Evolutionary conservation across 1,140 invertebrate genomes (phyloP).

Genomic region (Cydia splendana): DNA sequence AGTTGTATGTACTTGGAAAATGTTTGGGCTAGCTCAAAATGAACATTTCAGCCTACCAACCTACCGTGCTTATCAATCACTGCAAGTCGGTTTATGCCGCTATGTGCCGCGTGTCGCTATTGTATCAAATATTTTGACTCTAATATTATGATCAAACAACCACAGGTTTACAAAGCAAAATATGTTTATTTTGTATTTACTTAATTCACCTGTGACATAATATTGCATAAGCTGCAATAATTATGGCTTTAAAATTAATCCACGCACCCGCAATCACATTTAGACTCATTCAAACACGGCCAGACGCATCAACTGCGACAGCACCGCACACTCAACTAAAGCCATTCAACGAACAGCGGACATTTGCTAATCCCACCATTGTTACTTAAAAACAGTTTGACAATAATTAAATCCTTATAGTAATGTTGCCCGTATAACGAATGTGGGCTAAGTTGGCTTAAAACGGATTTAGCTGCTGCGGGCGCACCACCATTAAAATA

Average conservation of each 20-base stretch:
- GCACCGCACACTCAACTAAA: slow-evolving; percentile 8
- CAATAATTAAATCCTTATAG: slow-evolving; percentile 15
- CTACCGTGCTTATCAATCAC: not conserved
- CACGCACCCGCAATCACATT: not conserved
- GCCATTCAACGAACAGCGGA: slow-evolving; percentile 8
- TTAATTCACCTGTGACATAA: not conserved
- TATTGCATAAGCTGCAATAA: not conserved
- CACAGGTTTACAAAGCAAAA: not conserved
- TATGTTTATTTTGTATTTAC: not conserved
- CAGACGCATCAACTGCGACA: not conserved
- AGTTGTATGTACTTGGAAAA: slow-evolving; percentile 21
- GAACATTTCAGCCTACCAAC: not conserved
- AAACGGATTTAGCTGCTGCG: not conserved
- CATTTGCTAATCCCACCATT: slow-evolving; percentile 6
- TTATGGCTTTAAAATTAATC: not conserved
- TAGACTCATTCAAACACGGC: not conserved
- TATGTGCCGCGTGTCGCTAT: not conserved
- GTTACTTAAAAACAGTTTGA: slow-evolving; percentile 5
- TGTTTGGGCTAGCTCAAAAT: slow-evolving; percentile 13
- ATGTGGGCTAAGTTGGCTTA: slow-evolving; percentile 6
- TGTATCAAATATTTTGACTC: no score
- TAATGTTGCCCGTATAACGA: not conserved
- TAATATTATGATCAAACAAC: no score
- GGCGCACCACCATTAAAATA: not conserved
- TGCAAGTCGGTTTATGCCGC: not conserved